A percentile compares a stretch with the other conserved stretches of the same genome.
phyloP scores from a whole-genome alignment of 2,113 vertebrate genomes.

The Calyptommatus sinebrachiatus region DNA sequence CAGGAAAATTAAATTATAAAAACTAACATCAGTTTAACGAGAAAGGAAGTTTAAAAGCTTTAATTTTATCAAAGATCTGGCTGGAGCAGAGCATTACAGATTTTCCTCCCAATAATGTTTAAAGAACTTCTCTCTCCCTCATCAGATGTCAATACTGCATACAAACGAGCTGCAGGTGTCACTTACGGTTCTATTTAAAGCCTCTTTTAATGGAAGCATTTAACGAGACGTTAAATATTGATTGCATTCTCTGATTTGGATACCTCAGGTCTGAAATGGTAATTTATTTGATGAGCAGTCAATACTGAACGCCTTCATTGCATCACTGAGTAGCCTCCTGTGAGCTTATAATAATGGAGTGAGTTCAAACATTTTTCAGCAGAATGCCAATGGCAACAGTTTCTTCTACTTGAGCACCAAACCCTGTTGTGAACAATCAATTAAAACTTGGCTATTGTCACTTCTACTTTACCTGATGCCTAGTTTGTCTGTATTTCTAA shows the following conservation, averaged over 20 bases:
- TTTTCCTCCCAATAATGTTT: not conserved
- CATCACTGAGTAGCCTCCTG: not conserved
- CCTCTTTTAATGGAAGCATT: not conserved
- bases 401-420: not conserved
- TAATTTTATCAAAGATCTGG: not conserved
- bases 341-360: constrained; percentile 22
- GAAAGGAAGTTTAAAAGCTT: not conserved
- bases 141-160: constrained; percentile 23
- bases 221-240: constrained; percentile 28
- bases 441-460: not conserved
- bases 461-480: not conserved
- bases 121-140: not conserved
- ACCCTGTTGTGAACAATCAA: not conserved
- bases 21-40: not conserved
- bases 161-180: not conserved
- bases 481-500: not conserved
- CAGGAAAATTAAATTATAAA: not conserved
- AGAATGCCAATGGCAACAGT: constrained; percentile 10
- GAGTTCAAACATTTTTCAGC: constrained; percentile 4
- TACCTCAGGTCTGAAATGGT: constrained; percentile 33
- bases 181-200: constrained; percentile 25
- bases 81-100: too few species aligned
- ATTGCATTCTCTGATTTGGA: constrained; percentile 13
- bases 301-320: constrained; percentile 6
- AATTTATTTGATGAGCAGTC: constrained; percentile 21